Evolutionary conservation across 2,113 vertebrate genomes (phyloP).

Genomic region (Psilopogon haemacephalus): DNA sequence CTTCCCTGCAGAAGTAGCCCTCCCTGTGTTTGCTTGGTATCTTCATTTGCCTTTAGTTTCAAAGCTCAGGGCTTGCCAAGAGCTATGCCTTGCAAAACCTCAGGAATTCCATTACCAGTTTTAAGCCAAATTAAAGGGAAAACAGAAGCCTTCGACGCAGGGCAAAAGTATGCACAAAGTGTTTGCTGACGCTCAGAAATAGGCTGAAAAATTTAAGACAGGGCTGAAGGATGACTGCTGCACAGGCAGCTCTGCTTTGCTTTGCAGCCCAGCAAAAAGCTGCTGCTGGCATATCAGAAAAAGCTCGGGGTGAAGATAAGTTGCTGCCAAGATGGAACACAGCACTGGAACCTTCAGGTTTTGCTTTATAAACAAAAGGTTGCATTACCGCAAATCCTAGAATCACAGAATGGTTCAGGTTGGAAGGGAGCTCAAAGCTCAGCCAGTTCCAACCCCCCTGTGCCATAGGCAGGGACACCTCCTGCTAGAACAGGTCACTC

Average conservation of each 20-base stretch:
- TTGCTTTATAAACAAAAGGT: background rate
- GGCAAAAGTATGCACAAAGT: slow-evolving; percentile 69
- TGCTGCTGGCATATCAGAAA: slow-evolving; percentile 17
- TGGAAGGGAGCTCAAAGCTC: too few relatives aligned
- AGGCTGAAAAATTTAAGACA: slow-evolving; percentile 72
- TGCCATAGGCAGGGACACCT: too few relatives aligned
- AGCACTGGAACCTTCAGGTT: background rate
- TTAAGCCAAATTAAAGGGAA: slow-evolving; percentile 77
- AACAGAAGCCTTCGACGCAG: slow-evolving; percentile 74
- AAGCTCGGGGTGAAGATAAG: background rate
- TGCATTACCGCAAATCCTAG: too few relatives aligned
- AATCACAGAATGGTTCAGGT: too few relatives aligned
- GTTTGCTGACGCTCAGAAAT: slow-evolving; percentile 76
- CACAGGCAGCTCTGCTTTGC: slow-evolving; percentile 51
- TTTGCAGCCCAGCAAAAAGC: slow-evolving; percentile 46
- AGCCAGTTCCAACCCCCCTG: too few relatives aligned
- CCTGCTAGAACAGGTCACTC: too few relatives aligned
- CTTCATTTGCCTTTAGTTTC: slow-evolving; percentile 76
- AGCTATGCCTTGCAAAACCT: slow-evolving; percentile 78
- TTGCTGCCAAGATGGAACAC: background rate
- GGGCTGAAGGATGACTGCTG: slow-evolving; percentile 61
- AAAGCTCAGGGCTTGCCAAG: slow-evolving; percentile 70
- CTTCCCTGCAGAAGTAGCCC: slow-evolving; percentile 65
- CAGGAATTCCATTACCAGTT: slow-evolving; percentile 80
- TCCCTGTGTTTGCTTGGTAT: slow-evolving; percentile 70